These are phyloP conservation scores for Catharus fuscescens DNA, from an alignment of 2,113 vertebrate species.

Conservation along the genomic window DNA sequence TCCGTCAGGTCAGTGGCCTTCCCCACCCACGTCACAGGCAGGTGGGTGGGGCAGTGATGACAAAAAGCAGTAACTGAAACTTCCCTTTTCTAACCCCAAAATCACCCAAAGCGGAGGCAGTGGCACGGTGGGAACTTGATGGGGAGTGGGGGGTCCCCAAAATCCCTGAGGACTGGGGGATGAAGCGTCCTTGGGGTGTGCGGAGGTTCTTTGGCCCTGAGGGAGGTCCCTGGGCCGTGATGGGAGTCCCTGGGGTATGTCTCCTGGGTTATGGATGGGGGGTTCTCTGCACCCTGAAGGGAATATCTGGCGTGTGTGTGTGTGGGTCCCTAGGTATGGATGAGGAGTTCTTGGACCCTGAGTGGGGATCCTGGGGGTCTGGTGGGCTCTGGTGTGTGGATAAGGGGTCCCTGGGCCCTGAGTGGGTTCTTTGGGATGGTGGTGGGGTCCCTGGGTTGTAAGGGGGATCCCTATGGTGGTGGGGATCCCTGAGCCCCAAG, in stretches of 20 bases:
- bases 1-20: fast-evolving
- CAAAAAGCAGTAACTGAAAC: background rate
- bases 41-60: background rate
- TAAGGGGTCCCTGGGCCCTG: no score
- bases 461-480: background rate
- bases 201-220: background rate
- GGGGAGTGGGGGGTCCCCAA: background rate
- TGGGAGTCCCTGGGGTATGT: background rate
- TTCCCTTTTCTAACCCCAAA: background rate
- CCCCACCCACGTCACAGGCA: background rate
- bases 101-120: background rate
- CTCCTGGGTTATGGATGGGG: background rate
- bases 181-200: background rate
- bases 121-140: background rate
- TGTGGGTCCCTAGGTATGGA: background rate
- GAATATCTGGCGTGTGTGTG: no score
- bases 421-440: background rate
- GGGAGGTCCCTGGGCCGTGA: background rate
- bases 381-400: background rate
- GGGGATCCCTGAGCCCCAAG: background rate
- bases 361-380: background rate
- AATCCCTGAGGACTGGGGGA: no score
- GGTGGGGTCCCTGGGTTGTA: fast-evolving
- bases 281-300: background rate
- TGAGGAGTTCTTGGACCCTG: background rate